These are phyloP conservation scores for Argyresthia albistria DNA, from an alignment of 2,888 invertebrate species.

Conservation along the genomic window DNA sequence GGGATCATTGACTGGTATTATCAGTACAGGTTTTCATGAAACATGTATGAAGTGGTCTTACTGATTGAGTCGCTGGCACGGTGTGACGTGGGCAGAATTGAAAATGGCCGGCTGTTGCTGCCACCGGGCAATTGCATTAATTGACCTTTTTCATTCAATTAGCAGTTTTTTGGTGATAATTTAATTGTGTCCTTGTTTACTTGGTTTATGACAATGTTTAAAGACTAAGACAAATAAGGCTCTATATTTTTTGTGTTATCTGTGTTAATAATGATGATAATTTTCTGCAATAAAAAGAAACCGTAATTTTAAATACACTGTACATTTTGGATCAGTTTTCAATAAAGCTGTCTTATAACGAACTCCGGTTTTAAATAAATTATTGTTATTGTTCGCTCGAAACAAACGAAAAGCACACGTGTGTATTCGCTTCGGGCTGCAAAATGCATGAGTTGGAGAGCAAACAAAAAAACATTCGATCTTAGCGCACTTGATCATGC, in stretches of 20 bases:
- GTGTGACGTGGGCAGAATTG: conserved; percentile 29
- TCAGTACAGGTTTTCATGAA: conserved; percentile 35
- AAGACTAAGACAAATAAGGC: too few species aligned
- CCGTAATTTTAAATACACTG: neutral
- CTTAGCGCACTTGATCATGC: neutral
- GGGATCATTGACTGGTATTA: conserved; percentile 12
- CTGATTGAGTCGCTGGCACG: conserved; percentile 29
- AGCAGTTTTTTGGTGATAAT: conserved; percentile 3
- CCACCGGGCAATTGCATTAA: conserved; percentile 14
- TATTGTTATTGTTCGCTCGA: conserved; percentile 5
- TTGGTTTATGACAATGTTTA: neutral
- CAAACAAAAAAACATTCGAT: conserved; percentile 3
- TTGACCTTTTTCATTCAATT: conserved; percentile 11
- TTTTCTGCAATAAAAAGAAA: neutral
- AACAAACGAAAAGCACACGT: conserved; percentile 6
- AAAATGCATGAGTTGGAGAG: neutral
- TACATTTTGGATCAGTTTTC: neutral
- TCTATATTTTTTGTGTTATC: too few species aligned
- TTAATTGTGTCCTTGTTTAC: neutral
- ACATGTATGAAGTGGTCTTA: conserved; percentile 51
- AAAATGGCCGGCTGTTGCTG: conserved; percentile 22
- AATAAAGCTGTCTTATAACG: conserved; percentile 1
- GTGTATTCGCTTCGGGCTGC: conserved; percentile 3
- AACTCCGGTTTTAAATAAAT: conserved; percentile 1
- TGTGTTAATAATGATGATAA: too few species aligned